These are phyloP conservation scores for Pedionomus torquatus DNA, from an alignment of 2,113 vertebrate genomes.

Conservation along the genomic window DNA sequence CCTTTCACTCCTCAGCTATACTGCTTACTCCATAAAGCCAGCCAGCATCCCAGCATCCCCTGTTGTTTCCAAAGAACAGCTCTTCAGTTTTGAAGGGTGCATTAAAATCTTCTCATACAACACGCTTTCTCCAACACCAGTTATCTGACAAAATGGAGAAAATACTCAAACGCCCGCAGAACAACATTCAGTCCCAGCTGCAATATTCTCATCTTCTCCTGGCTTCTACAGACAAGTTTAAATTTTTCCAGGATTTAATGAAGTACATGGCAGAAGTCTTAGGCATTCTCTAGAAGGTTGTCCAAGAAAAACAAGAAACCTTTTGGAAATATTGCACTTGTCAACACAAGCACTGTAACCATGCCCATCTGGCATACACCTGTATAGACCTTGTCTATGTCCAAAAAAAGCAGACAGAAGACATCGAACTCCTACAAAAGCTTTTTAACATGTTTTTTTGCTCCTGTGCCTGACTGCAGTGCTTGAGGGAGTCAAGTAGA, in stretches of 20 bases:
- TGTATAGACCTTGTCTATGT: constrained; percentile 12
- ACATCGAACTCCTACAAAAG: neutral
- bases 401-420: constrained; percentile 17
- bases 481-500: neutral
- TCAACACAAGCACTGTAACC: constrained; percentile 28
- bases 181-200: constrained; percentile 13
- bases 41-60: neutral
- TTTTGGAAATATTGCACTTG: constrained; percentile 28
- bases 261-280: constrained; percentile 39
- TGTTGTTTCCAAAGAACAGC: neutral
- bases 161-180: neutral
- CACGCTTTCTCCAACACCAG: neutral
- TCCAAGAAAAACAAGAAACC: constrained; percentile 57
- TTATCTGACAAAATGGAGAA: constrained; percentile 5
- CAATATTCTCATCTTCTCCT: constrained; percentile 40
- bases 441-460: neutral
- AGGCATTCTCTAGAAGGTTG: constrained; percentile 19
- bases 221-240: constrained; percentile 7
- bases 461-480: neutral
- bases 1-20: neutral
- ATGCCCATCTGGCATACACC: constrained; percentile 66
- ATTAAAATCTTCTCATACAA: neutral
- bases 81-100: neutral
- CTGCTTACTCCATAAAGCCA: neutral
- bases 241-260: constrained; percentile 52